Evolutionary conservation across 2,797 vertebrate species (phyloP), one percentile per base, ranked within the genome.

Genomic region (Microcaecilia unicolor): DNA sequence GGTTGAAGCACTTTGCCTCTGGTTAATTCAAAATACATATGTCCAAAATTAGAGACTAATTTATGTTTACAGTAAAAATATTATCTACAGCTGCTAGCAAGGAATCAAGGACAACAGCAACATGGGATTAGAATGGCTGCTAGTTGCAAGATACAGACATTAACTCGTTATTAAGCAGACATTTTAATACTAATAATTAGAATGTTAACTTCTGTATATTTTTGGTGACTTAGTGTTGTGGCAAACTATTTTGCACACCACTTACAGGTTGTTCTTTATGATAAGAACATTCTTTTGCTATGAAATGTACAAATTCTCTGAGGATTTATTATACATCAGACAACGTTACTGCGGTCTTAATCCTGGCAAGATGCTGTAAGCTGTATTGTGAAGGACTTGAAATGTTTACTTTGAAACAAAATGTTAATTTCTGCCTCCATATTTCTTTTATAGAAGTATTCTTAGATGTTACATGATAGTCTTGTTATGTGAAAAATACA

Each of bases 271-370:
- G 48, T 62, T 70, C 54, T 62, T 71, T 60, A 41, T 29, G 48
- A 60, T 2, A 25, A 63, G 51, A 72, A 62, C 54, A 52, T 54
- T 61, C 41, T 74, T 70, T 70, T 58, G 37, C 54, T 70, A 56
- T 10, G 27, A 73, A 39, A 61, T 32, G 50, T 51, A 41, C 44
- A 17, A 56, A 33, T 40, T 37, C 62, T 57, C 62, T 57, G 47
- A 56, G 66, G 59, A 64, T 44, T 51, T 55, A 28, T 57, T 59
- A 40, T 33, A 54, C 34, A 51, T 58, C 47, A 49, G 42, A 51
- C n/a, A 54, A 26, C 4, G 32, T 83, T 75, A 79, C 75, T 64
- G 39, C 56, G 72, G 76, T 94, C 86, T 92, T 90, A 88, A 74
- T 42, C 12, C 15, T 37, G 51, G 53, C 44, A 70, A 67, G 53